phyloP scores from a whole-genome alignment of 2,113 vertebrate species.

The Leucoraja erinaceus region DNA sequence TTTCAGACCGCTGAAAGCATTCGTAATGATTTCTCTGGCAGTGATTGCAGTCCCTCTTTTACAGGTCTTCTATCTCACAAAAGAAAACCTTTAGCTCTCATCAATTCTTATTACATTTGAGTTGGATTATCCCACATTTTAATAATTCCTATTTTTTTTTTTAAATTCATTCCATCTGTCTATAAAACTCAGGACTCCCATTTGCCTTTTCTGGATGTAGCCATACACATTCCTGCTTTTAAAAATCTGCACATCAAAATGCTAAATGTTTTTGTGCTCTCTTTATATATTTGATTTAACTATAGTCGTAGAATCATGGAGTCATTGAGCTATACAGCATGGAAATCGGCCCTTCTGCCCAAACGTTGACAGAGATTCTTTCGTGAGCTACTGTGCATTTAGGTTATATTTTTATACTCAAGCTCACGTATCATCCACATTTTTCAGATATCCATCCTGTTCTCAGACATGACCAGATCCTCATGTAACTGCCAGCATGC shows the following conservation, averaged over 20 bases:
- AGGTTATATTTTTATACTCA: background rate
- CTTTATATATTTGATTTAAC: background rate
- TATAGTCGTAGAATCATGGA: no score
- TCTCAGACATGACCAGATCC: no score
- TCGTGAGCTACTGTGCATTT: no score
- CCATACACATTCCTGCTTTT: background rate
- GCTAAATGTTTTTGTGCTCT: background rate
- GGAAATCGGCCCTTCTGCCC: no score
- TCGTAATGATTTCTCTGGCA: background rate
- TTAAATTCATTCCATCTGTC: background rate
- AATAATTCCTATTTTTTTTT: background rate
- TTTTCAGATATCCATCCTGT: no score
- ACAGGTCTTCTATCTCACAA: background rate
- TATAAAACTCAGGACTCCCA: background rate
- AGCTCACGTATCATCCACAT: background rate
- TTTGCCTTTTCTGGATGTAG: background rate
- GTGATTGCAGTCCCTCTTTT: background rate
- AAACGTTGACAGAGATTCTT: no score
- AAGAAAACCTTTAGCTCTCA: background rate
- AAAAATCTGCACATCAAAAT: background rate
- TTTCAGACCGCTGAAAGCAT: background rate
- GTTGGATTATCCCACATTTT: background rate
- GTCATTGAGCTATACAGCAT: no score
- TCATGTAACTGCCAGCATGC: no score
- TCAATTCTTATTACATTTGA: background rate